Conservation (phyloP, 2,113 vertebrate genomes). For the Noctilio leporinus region DNA sequence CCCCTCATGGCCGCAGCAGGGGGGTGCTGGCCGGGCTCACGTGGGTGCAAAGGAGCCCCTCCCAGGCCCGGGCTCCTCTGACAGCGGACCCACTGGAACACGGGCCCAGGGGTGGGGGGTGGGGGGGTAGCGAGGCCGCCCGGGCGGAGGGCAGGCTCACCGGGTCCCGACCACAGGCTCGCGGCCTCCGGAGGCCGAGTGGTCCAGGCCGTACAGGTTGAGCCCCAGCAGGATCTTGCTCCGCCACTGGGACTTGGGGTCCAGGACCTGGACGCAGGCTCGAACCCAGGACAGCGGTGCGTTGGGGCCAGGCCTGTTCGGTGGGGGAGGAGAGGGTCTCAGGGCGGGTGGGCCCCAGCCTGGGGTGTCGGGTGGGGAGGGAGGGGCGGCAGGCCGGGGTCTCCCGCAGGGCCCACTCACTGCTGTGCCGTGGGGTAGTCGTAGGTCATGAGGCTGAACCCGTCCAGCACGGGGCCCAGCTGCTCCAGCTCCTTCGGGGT, state of each 20-base stretch:
- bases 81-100: fast-evolving
- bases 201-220: slow-evolving; percentile 94
- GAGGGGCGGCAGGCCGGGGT: neutral
- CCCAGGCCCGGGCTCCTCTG: too few species aligned
- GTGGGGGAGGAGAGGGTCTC: neutral
- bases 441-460: slow-evolving; percentile 98
- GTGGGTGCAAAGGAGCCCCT: too few species aligned
- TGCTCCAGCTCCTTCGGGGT: slow-evolving; percentile 90
- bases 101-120: fast-evolving
- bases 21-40: too few species aligned
- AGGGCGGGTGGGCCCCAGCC: neutral
- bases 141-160: slow-evolving; percentile 68
- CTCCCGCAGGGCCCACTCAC: slow-evolving; percentile 75
- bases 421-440: slow-evolving; percentile 89
- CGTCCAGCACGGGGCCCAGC: slow-evolving; percentile 87
- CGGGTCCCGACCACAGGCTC: slow-evolving; percentile 89
- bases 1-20: too few species aligned
- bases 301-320: slow-evolving; percentile 89
- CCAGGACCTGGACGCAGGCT: slow-evolving; percentile 90
- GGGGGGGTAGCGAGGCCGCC: neutral
- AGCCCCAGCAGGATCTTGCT: slow-evolving; percentile 94
- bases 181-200: slow-evolving; percentile 81
- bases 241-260: slow-evolving; percentile 89
- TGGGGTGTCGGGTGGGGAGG: fast-evolving
- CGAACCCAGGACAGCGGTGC: slow-evolving; percentile 91